phyloP scores from a whole-genome alignment of 2,888 invertebrate species.

The Argynnis bischoffii region DNA sequence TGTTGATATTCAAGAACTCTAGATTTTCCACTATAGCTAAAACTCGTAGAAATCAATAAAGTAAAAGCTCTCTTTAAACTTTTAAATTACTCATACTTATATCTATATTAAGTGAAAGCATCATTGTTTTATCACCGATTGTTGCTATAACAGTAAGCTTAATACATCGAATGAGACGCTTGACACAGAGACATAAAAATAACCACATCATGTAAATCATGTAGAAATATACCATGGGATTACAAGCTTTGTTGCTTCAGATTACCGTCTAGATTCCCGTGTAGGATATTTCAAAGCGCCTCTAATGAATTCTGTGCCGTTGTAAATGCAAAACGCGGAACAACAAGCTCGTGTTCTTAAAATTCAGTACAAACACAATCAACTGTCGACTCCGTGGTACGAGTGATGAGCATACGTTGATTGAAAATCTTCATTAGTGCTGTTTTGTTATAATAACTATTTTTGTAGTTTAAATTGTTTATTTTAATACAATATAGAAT shows the following conservation, averaged over 20 bases:
- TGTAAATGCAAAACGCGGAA: slow-evolving; percentile 53
- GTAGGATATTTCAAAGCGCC: slow-evolving; percentile 36
- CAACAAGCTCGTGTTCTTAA: slow-evolving; percentile 54
- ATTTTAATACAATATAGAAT: too few species aligned
- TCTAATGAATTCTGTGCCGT: slow-evolving; percentile 46
- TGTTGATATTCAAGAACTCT: too few species aligned
- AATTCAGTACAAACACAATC: slow-evolving; percentile 63
- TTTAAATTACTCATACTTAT: background rate
- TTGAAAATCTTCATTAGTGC: slow-evolving; percentile 4
- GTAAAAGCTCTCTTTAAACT: too few species aligned
- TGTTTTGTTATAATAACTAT: background rate
- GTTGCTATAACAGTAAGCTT: slow-evolving; percentile 5
- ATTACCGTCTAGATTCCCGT: slow-evolving; percentile 7
- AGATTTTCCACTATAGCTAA: too few species aligned
- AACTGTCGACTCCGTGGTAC: slow-evolving; percentile 46
- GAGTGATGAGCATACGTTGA: slow-evolving; percentile 19
- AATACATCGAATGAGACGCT: slow-evolving; percentile 17
- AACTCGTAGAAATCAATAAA: too few species aligned
- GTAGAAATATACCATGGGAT: background rate
- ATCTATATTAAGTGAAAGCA: background rate
- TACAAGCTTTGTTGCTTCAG: background rate
- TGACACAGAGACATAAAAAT: slow-evolving; percentile 32
- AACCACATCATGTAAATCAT: slow-evolving; percentile 34
- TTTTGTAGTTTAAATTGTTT: background rate
- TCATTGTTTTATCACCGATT: slow-evolving; percentile 13